Evolutionary conservation across 2,888 invertebrate genomes (phyloP).

Genomic region (Amaurobius ferox): DNA sequence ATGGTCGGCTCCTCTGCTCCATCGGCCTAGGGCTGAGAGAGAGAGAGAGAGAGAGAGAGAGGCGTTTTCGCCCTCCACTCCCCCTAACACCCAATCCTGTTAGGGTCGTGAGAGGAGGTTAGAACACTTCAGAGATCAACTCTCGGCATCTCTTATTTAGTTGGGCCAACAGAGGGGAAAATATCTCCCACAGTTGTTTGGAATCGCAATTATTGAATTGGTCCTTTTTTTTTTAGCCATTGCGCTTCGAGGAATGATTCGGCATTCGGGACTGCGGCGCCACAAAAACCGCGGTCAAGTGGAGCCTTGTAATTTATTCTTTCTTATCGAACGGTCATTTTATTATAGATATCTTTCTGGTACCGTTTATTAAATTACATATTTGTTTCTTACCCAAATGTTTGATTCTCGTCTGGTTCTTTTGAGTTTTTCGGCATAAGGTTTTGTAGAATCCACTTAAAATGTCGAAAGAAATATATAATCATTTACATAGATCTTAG

Average conservation of each 20-base stretch:
- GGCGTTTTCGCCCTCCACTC: background rate
- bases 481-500: too few species aligned
- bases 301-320: background rate
- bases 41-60: background rate
- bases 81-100: background rate
- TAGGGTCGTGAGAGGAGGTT: conserved; percentile 12
- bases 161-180: background rate
- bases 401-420: too few species aligned
- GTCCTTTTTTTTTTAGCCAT: background rate
- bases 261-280: background rate
- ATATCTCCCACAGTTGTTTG: background rate
- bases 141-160: background rate
- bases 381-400: too few species aligned
- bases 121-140: background rate
- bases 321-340: background rate
- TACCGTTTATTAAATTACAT: too few species aligned
- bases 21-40: background rate
- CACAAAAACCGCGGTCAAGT: background rate
- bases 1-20: background rate
- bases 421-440: too few species aligned
- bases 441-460: too few species aligned
- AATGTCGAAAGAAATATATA: too few species aligned
- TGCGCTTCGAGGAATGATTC: background rate
- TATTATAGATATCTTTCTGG: background rate
- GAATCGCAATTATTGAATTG: conserved; percentile 5